phyloP scores from a whole-genome alignment of 2,113 vertebrate species.

The Gila orcuttii region DNA sequence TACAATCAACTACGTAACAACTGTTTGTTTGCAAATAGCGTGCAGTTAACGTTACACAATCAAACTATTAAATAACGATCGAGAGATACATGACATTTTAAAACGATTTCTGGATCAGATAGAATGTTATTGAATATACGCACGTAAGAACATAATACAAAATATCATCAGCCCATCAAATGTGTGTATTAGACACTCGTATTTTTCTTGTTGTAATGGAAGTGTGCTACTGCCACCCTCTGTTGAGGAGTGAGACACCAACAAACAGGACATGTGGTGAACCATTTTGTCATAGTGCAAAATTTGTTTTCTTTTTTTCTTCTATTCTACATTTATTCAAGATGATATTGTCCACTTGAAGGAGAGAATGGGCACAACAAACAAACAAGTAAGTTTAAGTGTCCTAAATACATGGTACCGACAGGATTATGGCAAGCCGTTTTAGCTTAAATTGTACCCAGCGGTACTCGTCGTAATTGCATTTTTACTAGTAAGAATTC shows the following conservation, averaged over 20 bases:
- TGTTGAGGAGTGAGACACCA: constrained; percentile 7
- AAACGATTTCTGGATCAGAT: neutral
- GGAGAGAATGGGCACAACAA: too few species aligned
- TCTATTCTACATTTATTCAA: neutral
- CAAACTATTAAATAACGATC: neutral
- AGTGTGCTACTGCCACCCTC: constrained; percentile 34
- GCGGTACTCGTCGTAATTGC: too few species aligned
- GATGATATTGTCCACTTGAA: too few species aligned
- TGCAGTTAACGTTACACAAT: neutral
- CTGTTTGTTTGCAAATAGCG: neutral
- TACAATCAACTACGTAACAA: neutral
- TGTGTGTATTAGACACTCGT: neutral
- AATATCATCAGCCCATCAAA: neutral
- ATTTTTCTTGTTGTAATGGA: neutral
- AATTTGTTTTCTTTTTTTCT: neutral
- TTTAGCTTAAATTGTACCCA: too few species aligned
- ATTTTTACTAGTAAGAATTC: too few species aligned
- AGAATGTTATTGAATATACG: neutral
- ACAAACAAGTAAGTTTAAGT: too few species aligned
- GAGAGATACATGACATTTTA: neutral
- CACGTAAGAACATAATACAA: neutral
- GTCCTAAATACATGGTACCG: too few species aligned
- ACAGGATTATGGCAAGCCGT: too few species aligned
- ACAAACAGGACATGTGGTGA: neutral
- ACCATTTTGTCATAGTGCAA: neutral